Evolutionary conservation across 2,113 vertebrate genomes (phyloP).

Genomic region (Tachysurus fulvidraco): DNA sequence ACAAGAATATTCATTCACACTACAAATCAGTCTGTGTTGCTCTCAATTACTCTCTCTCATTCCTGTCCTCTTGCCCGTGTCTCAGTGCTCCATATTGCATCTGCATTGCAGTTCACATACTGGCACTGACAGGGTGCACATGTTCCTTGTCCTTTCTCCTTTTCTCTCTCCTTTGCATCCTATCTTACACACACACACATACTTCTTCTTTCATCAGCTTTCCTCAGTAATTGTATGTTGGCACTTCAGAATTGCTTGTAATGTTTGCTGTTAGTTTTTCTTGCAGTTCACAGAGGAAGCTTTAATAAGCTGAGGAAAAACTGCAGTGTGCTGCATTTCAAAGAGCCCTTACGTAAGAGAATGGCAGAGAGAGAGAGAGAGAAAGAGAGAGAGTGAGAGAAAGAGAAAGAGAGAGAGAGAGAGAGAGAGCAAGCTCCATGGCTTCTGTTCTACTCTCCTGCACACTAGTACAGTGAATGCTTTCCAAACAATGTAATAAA

Average conservation of each 20-base stretch:
- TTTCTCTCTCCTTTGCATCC: not conserved
- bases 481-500: slow-evolving; percentile 13
- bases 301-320: slow-evolving; percentile 48
- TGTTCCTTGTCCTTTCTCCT: slow-evolving; percentile 24
- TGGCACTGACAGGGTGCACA: slow-evolving; percentile 38
- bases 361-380: slow-evolving; percentile 5
- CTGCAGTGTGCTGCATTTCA: slow-evolving; percentile 66
- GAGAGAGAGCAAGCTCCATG: not conserved
- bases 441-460: slow-evolving; percentile 40
- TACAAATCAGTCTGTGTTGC: not conserved
- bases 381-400: slow-evolving; percentile 6
- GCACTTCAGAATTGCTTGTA: slow-evolving; percentile 33
- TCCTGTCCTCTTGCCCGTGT: slow-evolving; percentile 40
- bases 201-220: not conserved
- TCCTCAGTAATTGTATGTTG: slow-evolving; percentile 30
- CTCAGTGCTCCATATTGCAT: slow-evolving; percentile 33
- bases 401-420: slow-evolving; percentile 38
- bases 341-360: slow-evolving; percentile 54
- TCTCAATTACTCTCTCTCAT: not conserved
- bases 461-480: slow-evolving; percentile 18
- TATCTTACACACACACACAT: slow-evolving; percentile 9
- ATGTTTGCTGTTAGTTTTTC: slow-evolving; percentile 52
- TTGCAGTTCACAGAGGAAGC: slow-evolving; percentile 52
- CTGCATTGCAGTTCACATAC: slow-evolving; percentile 52
- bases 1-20: not conserved